These are phyloP conservation scores for Acanthosepion lycidas DNA, from an alignment of 2,888 invertebrate species.

Conservation along the genomic window DNA sequence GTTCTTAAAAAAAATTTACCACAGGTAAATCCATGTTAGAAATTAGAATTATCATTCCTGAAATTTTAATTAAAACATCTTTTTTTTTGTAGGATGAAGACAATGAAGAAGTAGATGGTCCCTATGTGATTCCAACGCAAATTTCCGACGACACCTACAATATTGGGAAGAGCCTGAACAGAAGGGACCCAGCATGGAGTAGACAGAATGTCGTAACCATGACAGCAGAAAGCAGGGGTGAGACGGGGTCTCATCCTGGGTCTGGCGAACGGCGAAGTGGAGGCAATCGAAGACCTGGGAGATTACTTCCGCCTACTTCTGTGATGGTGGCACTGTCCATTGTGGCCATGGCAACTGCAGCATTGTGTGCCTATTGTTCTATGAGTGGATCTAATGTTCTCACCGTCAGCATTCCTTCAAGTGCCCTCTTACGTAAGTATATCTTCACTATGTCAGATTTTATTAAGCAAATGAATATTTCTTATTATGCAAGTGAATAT, in stretches of 20 bases:
- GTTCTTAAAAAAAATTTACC: too few relatives aligned
- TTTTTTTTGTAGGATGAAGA: slow-evolving; percentile 5
- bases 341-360: slow-evolving; percentile 48
- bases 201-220: slow-evolving; percentile 48
- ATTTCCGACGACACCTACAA: slow-evolving; percentile 24
- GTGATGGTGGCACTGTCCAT: slow-evolving; percentile 47
- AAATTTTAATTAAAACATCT: neutral
- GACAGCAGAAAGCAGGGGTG: slow-evolving; percentile 48
- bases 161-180: slow-evolving; percentile 43
- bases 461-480: too few relatives aligned
- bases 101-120: slow-evolving; percentile 44
- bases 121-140: slow-evolving; percentile 46
- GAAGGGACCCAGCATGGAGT: slow-evolving; percentile 47
- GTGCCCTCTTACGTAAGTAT: slow-evolving; percentile 47
- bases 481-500: too few relatives aligned
- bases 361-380: slow-evolving; percentile 47
- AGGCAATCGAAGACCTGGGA: slow-evolving; percentile 45
- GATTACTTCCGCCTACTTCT: slow-evolving; percentile 48
- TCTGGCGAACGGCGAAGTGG: slow-evolving; percentile 41
- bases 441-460: too few relatives aligned
- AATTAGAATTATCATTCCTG: neutral
- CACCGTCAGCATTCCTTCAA: slow-evolving; percentile 46
- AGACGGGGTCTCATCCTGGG: slow-evolving; percentile 47
- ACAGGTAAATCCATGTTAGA: too few relatives aligned
- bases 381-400: slow-evolving; percentile 44